Conservation (phyloP, 2,113 vertebrate species). For the Notiomystis cincta region DNA sequence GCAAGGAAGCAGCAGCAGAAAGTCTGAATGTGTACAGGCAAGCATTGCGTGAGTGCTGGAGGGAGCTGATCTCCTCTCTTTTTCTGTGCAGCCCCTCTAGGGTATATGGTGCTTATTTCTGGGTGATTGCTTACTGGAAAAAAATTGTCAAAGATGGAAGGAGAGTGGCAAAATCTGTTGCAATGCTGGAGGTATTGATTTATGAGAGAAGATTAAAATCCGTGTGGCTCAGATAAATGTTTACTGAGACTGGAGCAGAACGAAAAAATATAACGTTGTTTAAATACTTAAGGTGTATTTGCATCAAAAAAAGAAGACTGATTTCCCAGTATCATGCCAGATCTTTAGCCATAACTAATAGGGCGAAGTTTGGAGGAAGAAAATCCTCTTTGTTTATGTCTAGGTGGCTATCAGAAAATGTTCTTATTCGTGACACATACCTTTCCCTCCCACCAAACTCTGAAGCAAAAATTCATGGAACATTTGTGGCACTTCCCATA, state of each 20-base stretch:
- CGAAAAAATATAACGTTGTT: neutral
- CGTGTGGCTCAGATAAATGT: neutral
- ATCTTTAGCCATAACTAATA: neutral
- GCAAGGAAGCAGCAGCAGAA: neutral
- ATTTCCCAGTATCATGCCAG: neutral
- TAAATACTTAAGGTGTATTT: neutral
- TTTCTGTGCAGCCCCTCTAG: neutral
- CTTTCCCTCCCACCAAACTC: neutral
- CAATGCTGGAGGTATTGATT: neutral
- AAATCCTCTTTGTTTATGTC: neutral
- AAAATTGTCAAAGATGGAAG: neutral
- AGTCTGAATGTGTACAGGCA: neutral
- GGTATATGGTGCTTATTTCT: neutral
- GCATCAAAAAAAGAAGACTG: neutral
- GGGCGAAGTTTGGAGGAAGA: neutral
- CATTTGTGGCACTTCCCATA: neutral
- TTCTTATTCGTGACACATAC: neutral
- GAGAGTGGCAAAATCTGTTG: neutral
- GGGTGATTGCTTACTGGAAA: neutral
- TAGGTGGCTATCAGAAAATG: neutral
- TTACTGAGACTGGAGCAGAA: neutral
- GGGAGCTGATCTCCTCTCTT: neutral
- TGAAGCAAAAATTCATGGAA: neutral
- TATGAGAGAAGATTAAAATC: conserved; percentile 30
- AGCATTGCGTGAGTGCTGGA: neutral